Evolutionary conservation across 2,797 vertebrate genomes (phyloP).

Genomic region (Enteromius treurensis): DNA sequence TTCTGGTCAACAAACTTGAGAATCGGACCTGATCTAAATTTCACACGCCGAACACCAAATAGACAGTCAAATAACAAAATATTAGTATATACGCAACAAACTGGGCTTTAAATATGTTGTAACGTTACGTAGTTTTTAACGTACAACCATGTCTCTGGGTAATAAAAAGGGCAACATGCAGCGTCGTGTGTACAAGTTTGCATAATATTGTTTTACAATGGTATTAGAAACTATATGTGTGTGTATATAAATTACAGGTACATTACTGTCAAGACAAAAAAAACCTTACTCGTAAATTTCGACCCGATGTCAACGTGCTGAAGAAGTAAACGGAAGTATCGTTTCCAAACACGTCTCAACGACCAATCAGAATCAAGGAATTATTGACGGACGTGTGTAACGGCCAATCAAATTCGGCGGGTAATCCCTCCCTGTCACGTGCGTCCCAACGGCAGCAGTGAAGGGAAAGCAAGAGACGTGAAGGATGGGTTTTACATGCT

Average conservation of each 20-base stretch:
- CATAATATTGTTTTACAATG: neutral
- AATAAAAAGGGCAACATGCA: neutral
- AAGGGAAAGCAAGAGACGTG: neutral
- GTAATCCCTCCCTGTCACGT: conserved; percentile 1
- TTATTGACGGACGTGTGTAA: conserved; percentile 31
- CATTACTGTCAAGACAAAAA: neutral
- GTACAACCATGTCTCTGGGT: neutral
- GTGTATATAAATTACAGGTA: neutral
- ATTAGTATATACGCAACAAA: conserved; percentile 1
- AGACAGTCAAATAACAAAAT: neutral
- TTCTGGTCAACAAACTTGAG: neutral
- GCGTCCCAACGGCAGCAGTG: neutral
- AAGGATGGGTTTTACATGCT: conserved; percentile 4
- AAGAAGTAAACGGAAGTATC: conserved; percentile 39
- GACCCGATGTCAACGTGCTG: conserved; percentile 19
- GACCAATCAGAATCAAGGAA: conserved; percentile 35
- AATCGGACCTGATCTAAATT: neutral
- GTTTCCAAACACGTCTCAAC: neutral
- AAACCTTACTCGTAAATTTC: conserved; percentile 27
- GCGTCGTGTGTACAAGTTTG: neutral
- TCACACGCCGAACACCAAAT: neutral
- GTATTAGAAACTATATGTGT: too few species aligned
- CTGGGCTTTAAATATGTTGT: conserved; percentile 13
- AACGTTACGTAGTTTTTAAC: neutral
- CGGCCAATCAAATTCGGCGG: conserved; percentile 45